phyloP scores from a whole-genome alignment of 2,888 invertebrate species.

The Melinopterus prodromus region DNA sequence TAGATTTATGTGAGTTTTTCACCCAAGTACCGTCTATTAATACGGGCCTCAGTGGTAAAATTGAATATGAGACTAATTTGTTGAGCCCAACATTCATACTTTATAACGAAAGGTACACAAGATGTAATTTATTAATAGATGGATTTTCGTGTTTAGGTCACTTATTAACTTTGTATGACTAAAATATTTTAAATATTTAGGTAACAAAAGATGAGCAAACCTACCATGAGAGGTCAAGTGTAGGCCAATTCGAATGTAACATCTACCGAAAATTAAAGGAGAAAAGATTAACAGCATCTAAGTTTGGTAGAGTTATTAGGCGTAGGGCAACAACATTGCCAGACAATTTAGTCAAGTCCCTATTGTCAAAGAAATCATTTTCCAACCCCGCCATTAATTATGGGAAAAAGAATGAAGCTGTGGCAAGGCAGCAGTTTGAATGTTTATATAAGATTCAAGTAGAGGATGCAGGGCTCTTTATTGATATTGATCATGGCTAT shows the following conservation, averaged over 20 bases:
- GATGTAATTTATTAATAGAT: too few species aligned
- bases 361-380: slow-evolving; percentile 16
- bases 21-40: too few species aligned
- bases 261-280: slow-evolving; percentile 22
- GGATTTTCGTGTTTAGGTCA: too few species aligned
- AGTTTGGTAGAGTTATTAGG: slow-evolving; percentile 30
- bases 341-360: slow-evolving; percentile 30
- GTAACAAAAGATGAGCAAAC: too few species aligned
- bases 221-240: not conserved
- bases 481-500: slow-evolving; percentile 24
- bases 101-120: too few species aligned
- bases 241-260: slow-evolving; percentile 28
- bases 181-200: too few species aligned
- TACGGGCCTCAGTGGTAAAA: too few species aligned
- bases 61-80: too few species aligned
- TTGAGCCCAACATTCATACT: too few species aligned
- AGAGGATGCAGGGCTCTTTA: slow-evolving; percentile 15
- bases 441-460: not conserved
- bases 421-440: not conserved
- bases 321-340: slow-evolving; percentile 28
- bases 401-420: slow-evolving; percentile 23
- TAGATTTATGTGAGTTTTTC: too few species aligned
- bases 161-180: too few species aligned
- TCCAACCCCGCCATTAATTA: slow-evolving; percentile 27
- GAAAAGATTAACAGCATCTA: slow-evolving; percentile 34